Evolutionary conservation across 53 echinoderm and acorn worm genomes (phyloP).

Genomic region (Echinometra lucunter): DNA sequence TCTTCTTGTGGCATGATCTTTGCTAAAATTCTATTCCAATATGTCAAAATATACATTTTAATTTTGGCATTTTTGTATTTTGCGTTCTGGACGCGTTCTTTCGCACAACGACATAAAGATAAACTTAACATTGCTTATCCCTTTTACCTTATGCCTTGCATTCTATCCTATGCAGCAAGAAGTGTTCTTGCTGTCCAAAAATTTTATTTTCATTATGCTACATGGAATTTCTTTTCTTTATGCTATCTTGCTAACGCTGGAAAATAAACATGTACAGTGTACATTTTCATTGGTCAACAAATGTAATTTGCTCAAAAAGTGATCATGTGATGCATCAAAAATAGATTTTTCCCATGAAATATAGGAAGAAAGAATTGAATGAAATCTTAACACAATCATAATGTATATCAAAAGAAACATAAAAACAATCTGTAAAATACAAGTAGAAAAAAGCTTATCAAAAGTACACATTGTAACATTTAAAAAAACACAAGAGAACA

Average conservation of each 20-base stretch:
- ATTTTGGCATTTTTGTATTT: no score
- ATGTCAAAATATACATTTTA: no score
- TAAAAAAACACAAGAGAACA: not conserved
- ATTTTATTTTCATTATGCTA: not conserved
- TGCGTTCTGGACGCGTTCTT: no score
- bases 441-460: conserved; percentile 33
- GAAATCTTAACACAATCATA: not conserved
- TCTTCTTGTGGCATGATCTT: no score
- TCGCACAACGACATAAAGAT: no score
- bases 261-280: not conserved
- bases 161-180: not conserved
- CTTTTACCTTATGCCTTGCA: not conserved
- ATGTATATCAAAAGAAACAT: conserved; percentile 26
- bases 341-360: not conserved
- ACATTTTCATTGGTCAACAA: not conserved
- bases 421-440: conserved; percentile 19
- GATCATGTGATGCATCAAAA: not conserved
- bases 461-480: not conserved
- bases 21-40: no score
- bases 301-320: not conserved
- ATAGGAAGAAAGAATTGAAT: not conserved
- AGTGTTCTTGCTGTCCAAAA: not conserved
- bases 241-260: not conserved
- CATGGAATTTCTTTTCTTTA: not conserved
- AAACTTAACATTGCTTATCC: not conserved